phyloP scores from a whole-genome alignment of 2,797 vertebrate genomes.

The Coregonus ussuriensis region DNA sequence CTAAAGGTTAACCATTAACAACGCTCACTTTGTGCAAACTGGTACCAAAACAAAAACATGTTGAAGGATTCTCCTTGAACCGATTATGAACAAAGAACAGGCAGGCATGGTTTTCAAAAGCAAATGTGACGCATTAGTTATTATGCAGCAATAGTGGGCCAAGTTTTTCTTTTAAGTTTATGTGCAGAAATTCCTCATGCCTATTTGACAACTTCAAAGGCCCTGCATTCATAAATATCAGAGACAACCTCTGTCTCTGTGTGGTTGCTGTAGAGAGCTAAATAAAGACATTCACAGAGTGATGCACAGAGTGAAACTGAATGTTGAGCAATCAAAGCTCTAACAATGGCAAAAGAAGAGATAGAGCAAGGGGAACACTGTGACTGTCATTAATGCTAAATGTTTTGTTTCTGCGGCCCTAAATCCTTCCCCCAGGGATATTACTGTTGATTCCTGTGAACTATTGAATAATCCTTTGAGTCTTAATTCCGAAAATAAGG shows the following conservation, averaged over 20 bases:
- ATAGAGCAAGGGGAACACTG: constrained; percentile 32
- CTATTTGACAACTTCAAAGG: constrained; percentile 56
- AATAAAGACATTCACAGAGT: constrained; percentile 34
- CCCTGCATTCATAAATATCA: constrained; percentile 53
- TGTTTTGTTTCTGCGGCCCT: constrained; percentile 43
- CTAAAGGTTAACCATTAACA: constrained; percentile 66
- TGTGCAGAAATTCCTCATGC: constrained; percentile 42
- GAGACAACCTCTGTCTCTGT: constrained; percentile 56
- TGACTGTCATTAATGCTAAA: constrained; percentile 49
- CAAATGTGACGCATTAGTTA: constrained; percentile 59
- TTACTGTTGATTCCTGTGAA: constrained; percentile 39
- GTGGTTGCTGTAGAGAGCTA: constrained; percentile 41
- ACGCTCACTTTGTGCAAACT: constrained; percentile 47
- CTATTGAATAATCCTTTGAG: constrained; percentile 55
- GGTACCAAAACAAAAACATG: constrained; percentile 51
- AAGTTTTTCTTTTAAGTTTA: constrained; percentile 46
- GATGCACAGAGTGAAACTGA: constrained; percentile 31
- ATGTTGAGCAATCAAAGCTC: constrained; percentile 29
- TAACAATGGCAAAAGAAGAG: constrained; percentile 33
- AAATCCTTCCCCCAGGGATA: constrained; percentile 31
- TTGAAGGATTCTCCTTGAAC: constrained; percentile 56
- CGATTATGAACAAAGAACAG: constrained; percentile 44
- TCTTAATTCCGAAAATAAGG: constrained; percentile 51
- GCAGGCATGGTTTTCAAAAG: constrained; percentile 42
- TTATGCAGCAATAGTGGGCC: constrained; percentile 41